Evolutionary conservation across 1,140 invertebrate genomes (phyloP).

Genomic region (Metaphire vulgaris): DNA sequence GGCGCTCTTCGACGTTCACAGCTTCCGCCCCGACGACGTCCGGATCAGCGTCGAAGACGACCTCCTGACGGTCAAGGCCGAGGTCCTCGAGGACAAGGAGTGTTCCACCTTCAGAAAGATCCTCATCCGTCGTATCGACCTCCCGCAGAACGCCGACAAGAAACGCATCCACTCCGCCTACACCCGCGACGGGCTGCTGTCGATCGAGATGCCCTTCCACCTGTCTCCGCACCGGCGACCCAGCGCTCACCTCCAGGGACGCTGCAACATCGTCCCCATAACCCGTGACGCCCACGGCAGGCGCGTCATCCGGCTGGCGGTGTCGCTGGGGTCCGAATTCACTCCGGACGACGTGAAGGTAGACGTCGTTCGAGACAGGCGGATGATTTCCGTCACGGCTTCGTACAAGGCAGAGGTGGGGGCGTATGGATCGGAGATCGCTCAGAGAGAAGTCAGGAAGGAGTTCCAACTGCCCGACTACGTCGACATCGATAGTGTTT

Average conservation of each 20-base stretch:
- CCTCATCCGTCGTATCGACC: conserved; percentile 24
- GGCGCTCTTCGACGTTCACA: conserved; percentile 30
- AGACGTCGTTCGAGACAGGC: conserved; percentile 4
- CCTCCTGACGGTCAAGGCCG: conserved; percentile 19
- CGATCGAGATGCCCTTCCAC: conserved; percentile 31
- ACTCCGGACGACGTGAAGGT: conserved; percentile 26
- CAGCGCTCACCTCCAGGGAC: not conserved
- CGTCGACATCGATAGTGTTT: conserved; percentile 21
- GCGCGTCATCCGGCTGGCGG: conserved; percentile 19
- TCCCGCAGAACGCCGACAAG: conserved; percentile 24
- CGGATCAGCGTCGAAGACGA: conserved; percentile 25
- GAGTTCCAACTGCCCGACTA: conserved; percentile 26
- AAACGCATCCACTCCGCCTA: conserved; percentile 26
- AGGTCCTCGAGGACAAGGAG: conserved; percentile 14
- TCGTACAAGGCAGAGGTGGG: conserved; percentile 20
- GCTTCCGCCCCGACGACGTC: conserved; percentile 29
- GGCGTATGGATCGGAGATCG: conserved; percentile 13
- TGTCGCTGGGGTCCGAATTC: conserved; percentile 25
- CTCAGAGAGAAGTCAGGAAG: conserved; percentile 16
- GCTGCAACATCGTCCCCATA: conserved; percentile 25
- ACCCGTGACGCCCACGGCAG: conserved; percentile 16
- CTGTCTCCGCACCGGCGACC: conserved; percentile 22
- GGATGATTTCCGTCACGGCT: conserved; percentile 18
- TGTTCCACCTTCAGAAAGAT: conserved; percentile 26
- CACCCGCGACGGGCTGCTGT: conserved; percentile 21